phyloP scores from a whole-genome alignment of 2,888 invertebrate species.

The Agrochola lota region DNA sequence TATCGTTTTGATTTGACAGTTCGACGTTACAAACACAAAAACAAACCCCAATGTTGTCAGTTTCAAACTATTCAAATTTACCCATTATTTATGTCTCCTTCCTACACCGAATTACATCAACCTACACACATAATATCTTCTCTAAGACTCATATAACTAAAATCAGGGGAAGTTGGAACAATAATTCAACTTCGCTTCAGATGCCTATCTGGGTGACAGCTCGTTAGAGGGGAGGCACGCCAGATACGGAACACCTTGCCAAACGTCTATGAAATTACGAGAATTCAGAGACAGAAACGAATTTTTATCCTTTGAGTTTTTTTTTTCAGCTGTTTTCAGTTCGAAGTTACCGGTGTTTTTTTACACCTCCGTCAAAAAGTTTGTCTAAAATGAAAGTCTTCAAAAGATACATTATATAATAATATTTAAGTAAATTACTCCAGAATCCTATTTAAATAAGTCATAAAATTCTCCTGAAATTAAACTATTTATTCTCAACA shows the following conservation, averaged over 20 bases:
- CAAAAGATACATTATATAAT: neutral
- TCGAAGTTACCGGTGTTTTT: neutral
- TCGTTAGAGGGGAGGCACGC: conserved; percentile 67
- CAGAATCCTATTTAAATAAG: neutral
- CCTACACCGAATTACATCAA: conserved; percentile 16
- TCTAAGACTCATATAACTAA: conserved; percentile 54
- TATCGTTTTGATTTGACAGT: neutral
- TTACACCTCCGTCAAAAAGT: neutral
- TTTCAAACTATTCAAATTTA: conserved; percentile 32
- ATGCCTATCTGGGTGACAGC: conserved; percentile 67
- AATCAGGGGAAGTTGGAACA: conserved; percentile 56
- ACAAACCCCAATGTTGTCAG: conserved; percentile 18
- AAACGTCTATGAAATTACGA: conserved; percentile 62
- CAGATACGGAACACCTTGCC: conserved; percentile 60
- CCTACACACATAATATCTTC: conserved; percentile 25
- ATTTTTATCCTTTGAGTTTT: conserved; percentile 16
- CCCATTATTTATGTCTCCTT: conserved; percentile 21
- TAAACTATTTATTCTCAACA: neutral
- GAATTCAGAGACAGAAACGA: conserved; percentile 31
- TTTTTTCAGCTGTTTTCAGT: conserved; percentile 9
- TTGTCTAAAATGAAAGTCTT: neutral
- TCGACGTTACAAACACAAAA: conserved; percentile 12
- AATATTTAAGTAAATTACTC: neutral
- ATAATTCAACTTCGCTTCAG: conserved; percentile 67
- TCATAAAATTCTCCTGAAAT: neutral